Base-by-base conservation (phyloP, 92 coral and sea anemone species). In the Paragorgia papillata region DNA sequence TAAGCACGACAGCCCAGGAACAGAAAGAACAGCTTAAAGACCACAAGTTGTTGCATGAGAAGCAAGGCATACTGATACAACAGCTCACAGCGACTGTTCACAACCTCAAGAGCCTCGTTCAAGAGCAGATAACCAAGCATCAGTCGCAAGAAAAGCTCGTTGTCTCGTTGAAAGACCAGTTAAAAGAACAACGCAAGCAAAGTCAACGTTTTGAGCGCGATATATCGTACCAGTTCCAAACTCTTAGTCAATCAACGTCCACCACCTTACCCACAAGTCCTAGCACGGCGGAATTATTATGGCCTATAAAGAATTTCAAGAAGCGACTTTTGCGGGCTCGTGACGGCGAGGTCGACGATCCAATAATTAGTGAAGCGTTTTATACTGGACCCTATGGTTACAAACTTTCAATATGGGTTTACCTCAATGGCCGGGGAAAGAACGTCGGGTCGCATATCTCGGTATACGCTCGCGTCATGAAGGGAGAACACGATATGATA, bases 371-470 rank as follows among this genome's bases (percentile, higher is more conserved):
- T 37, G 99, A 95, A 60, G 96, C 99, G 12, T 95, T 91, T 51
- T 95, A 91, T 57, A 82, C 99, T 29, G 90, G 97, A 35, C 85
- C 97, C 14, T 91, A 82, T 44, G 97, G 97, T 12, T 95, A 95
- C 86, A 95, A 95, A 62, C 80, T 95, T 33, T 84, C 87, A 0
- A 78, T 84, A 19, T 95, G 99, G 99, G 90, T 91, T 51, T 95
- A 95, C 80, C 79, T 91, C 31, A 95, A 95, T 49, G 99, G 99
- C 1, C 91, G 99, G 61, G 99, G 99, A 18, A 91, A 91, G 71
- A 96, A 89, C 83, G 85, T 76, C 51, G 90, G 90, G 32, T 83
- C 66, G 18, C 79, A 92, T 62, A 43, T 95, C 74, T 95, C 99
- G 76, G 62, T 95, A 24, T 95, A 95, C 87, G 97, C 97, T 63